Evolutionary conservation across 64 coral and sea anemone species (phyloP), one percentile per base, ranked within the genome.

Genomic region (Exaiptasia diaphana): DNA sequence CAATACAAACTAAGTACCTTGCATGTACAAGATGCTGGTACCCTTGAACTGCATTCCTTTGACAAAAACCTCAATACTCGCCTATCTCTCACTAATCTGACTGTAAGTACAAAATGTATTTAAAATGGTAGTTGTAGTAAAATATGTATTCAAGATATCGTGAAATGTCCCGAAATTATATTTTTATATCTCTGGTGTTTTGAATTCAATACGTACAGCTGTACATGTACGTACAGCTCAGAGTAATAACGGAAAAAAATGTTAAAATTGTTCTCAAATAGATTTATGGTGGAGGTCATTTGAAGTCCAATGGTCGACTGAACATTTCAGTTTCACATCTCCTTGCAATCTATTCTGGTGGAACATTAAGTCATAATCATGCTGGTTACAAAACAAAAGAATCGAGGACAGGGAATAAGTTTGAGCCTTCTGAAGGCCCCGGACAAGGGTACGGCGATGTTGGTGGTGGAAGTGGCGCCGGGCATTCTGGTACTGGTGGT

Each of bases 251-350:
- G n/a, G n/a, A n/a, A n/a, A n/a, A n/a, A n/a, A n/a, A n/a, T n/a
- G n/a, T n/a, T n/a, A n/a, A n/a, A n/a, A n/a, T n/a, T n/a, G 40
- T 11, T 46, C 35, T n/a, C 46, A 65, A 65, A n/a, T 61, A 82
- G 79, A 82, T 82, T 50, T 82, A 82, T 70, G 79, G 79, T 28
- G 79, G 79, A 28, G 79, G 79, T 18, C 15, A 70, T 31, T 82
- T 82, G n/a, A 14, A 64, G 15, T 70, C 79, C 23, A 82, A 82
- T 68, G 64, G 64, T 42, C 79, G 79, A 26, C 67, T 82, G 25
- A 82, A 82, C 61, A 38, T 82, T 12, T 65, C 62, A 45, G 79
- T 60, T 9, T 41, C 41, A 24, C 79, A 82, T 69, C 42, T 82
- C 27, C 40, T 82, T 6, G 79, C 79, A 38, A 29, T 82, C n/a